Evolutionary conservation across 2,888 invertebrate species (phyloP), one percentile per base, ranked within the genome.

Genomic region (Hypomecis punctinalis): DNA sequence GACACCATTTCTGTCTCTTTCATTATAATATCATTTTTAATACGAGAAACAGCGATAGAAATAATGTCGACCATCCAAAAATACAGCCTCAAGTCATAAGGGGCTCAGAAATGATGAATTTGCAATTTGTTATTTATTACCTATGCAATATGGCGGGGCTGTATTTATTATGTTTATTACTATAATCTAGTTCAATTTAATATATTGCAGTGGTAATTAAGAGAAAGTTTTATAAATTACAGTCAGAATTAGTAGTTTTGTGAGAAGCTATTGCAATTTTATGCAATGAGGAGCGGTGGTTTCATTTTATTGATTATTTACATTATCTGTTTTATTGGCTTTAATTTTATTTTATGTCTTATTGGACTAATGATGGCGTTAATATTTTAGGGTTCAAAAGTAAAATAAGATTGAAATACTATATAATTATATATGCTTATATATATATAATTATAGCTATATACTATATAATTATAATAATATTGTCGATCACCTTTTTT

Each of bases 61-160:
- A 3, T 23, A 23, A 23, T 23, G 23, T 23, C 23, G 23, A 23
- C 3, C 23, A 3, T 23, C 23, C 23, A 23, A 23, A 23, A 23
- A 23, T 23, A 23, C 23, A 23, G 23, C 23, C 23, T 23, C 23
- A 23, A 49, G 36, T 37, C 49, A 49, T 9, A 56, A 33, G 47
- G 56, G 56, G 47, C 39, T 66, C 66, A 69, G 65, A 73, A 79
- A 76, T 77, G 79, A 65, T 57, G 47, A 40, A 63, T 67, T 65
- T 56, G 65, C 54, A 58, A 67, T 63, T 64, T 63, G n/a, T 70
- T 73, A 70, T 71, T 66, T 64, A 66, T 66, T 55, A 11, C 6
- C 48, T 11, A 42, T 11, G 52, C 65, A 61, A 66, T 66, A 66
- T 61, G 62, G 62, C 47, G 55, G 47, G 46, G 40, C 51, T 37